Conservation (phyloP, 2,888 invertebrate species). For the Bruchidius siliquastri region DNA sequence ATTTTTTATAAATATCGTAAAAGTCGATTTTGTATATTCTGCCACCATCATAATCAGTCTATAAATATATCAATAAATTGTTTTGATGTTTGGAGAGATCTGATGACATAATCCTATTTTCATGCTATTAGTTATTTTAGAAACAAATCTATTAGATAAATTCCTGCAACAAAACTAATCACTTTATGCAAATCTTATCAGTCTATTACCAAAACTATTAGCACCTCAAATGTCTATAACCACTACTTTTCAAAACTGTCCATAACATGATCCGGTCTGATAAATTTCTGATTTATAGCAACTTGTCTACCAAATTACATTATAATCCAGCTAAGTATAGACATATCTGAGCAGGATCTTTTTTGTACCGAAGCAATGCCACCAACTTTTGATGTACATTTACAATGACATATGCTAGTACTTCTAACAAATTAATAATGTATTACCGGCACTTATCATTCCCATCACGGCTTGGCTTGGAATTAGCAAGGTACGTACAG, state of each 20-base stretch:
- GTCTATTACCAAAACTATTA: too few species aligned
- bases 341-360: neutral
- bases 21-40: too few species aligned
- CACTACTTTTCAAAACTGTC: neutral
- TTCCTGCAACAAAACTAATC: too few species aligned
- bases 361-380: neutral
- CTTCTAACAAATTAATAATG: constrained; percentile 22
- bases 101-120: too few species aligned
- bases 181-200: too few species aligned
- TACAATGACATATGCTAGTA: constrained; percentile 20
- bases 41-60: too few species aligned
- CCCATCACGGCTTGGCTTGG: neutral
- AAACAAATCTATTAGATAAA: too few species aligned
- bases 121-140: too few species aligned
- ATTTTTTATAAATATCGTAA: too few species aligned
- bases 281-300: neutral
- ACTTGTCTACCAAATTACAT: neutral
- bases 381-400: constrained; percentile 21
- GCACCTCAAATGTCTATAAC: too few species aligned
- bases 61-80: too few species aligned
- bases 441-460: constrained; percentile 2
- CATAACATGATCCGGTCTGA: neutral
- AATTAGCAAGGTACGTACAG: neutral
- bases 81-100: too few species aligned
- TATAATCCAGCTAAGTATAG: constrained; percentile 1